A percentile compares a stretch with the other conserved stretches of the same genome.
Evolutionary conservation across 2,888 invertebrate species (phyloP).

Genomic region (Tortricodes alternella): DNA sequence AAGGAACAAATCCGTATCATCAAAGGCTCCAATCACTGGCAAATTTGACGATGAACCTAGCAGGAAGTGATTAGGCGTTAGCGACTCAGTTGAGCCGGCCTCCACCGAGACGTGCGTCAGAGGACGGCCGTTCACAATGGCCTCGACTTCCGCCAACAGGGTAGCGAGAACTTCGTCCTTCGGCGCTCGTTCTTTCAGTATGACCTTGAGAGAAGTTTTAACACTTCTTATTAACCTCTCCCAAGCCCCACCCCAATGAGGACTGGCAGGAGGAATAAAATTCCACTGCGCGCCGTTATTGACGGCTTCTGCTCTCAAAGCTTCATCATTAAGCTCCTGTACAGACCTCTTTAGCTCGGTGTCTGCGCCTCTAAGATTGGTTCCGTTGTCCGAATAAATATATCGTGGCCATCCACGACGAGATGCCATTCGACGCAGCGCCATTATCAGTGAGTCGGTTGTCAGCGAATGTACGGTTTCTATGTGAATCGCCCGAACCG

Average conservation of each 20-base stretch:
- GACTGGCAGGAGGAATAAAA: no score
- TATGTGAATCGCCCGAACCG: not conserved
- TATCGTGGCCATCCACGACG: not conserved
- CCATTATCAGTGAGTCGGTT: not conserved
- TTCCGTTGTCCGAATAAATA: not conserved
- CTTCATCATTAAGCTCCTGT: not conserved
- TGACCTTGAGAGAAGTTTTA: no score
- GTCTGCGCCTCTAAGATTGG: not conserved
- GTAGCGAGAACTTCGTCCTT: not conserved
- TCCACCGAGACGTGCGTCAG: constrained; percentile 25
- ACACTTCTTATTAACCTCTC: no score
- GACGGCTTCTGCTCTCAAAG: not conserved
- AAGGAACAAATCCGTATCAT: constrained; percentile 7
- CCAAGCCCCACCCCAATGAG: no score
- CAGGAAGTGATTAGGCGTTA: constrained; percentile 42
- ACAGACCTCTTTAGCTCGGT: not conserved
- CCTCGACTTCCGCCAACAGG: not conserved
- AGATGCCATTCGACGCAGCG: not conserved
- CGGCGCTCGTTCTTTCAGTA: no score
- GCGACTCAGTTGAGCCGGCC: constrained; percentile 2
- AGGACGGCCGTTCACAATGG: no score
- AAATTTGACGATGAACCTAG: constrained; percentile 31
- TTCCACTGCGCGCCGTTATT: no score
- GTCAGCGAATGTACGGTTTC: not conserved
- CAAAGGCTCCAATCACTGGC: constrained; percentile 16